Conservation (phyloP, 2,888 invertebrate species). For the Mythimna albipuncta region DNA sequence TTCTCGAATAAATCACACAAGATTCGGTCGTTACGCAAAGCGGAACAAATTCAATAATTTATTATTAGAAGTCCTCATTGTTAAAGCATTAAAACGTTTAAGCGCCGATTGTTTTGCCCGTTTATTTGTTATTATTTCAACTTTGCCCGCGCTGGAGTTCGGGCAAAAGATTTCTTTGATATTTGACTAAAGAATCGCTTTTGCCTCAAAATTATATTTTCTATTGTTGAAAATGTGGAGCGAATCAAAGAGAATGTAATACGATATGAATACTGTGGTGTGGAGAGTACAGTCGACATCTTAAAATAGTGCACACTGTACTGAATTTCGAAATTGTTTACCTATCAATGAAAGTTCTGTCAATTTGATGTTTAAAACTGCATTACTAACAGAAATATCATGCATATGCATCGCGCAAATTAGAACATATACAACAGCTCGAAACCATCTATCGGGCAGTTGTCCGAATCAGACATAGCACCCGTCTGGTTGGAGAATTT, state of each 20-base stretch:
- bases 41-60: constrained; percentile 57
- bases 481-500: too few relatives aligned
- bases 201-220: constrained; percentile 52
- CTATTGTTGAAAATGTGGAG: constrained; percentile 56
- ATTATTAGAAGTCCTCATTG: constrained; percentile 65
- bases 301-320: background rate
- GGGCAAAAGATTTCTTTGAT: constrained; percentile 74
- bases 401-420: too few relatives aligned
- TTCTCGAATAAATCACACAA: constrained; percentile 47
- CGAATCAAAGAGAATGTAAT: constrained; percentile 56
- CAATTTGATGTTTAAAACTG: too few relatives aligned
- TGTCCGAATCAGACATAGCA: too few relatives aligned
- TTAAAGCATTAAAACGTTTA: constrained; percentile 67
- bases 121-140: constrained; percentile 69
- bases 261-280: constrained; percentile 54
- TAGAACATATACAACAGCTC: too few relatives aligned
- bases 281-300: constrained; percentile 18
- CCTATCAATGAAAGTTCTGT: too few relatives aligned
- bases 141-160: constrained; percentile 65
- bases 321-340: background rate
- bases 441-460: too few relatives aligned
- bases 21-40: constrained; percentile 34
- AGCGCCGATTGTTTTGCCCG: constrained; percentile 60
- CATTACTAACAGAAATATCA: too few relatives aligned
- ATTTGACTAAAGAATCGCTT: constrained; percentile 69